Evolutionary conservation across 2,888 invertebrate genomes (phyloP), one percentile per base, ranked within the genome.

Genomic region (Hirtodrosophila histrioides): DNA sequence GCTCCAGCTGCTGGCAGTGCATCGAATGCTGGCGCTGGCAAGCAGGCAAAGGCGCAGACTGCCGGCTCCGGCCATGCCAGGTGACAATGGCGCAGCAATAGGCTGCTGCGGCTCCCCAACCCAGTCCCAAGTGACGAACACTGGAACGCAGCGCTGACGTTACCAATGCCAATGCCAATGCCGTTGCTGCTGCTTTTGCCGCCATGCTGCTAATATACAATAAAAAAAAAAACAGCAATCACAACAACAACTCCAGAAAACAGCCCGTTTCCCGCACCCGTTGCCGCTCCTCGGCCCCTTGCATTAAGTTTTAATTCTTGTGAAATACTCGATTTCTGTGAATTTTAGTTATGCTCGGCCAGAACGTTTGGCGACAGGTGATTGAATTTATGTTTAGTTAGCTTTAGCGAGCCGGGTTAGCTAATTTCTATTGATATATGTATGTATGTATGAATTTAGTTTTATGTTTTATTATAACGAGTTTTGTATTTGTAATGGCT

Each of bases 1-100:
- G 7, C 31, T 31, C 31, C 31, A 62, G 53, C 57, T 31, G 44
- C 65, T 48, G 61, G 64, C 27, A 54, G 41, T 8, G 41, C 63
- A 37, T 43, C 78, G n/a, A 65, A 43, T 44, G 43, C 70, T 33
- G 74, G 78, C 6, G 75, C 75, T 8, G 85, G 87, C 72, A 91
- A 91, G 61, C 91, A 90, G 58, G 70, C 89, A 65, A 90, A 90
- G 86, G 84, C 86, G 23, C 80, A 89, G 44, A 69, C 85, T 49
- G 87, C 90, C 69, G 85, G 88, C 55, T 82, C 78, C 45, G 75
- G 84, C 24, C 89, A 86, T 86, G 83, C 86, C 88, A 91, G 91
- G 91, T 91, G 91, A 91, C 91, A 89, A 84, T 88, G 88, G 90
- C 82, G 74, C 76, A 68, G 66, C 64, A 40, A 49, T 41, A 58